Conservation (phyloP, 2,797 vertebrate species). For the Microcaecilia unicolor region DNA sequence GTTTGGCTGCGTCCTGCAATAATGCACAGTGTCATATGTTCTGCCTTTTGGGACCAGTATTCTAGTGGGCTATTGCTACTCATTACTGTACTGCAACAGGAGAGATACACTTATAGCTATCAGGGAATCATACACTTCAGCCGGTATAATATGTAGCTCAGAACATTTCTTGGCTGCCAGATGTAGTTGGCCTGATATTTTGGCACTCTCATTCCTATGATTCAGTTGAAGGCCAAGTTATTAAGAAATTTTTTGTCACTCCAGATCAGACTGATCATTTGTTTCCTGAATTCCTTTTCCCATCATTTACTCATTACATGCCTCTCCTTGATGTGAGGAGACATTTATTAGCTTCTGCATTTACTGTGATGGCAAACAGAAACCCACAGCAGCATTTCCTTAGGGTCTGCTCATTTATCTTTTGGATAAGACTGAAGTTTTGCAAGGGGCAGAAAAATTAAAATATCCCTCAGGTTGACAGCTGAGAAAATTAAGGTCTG, state of each 20-base stretch:
- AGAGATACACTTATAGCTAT: too few species aligned
- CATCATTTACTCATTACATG: conserved; percentile 62
- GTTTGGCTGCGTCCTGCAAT: too few species aligned
- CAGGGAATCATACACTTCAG: too few species aligned
- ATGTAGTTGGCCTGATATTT: background rate
- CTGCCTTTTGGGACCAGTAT: too few species aligned
- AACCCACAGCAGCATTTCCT: conserved; percentile 44
- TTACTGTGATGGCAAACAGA: conserved; percentile 46
- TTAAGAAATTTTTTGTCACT: conserved; percentile 53
- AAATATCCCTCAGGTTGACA: conserved; percentile 60
- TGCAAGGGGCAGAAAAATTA: conserved; percentile 51
- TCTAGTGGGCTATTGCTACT: too few species aligned
- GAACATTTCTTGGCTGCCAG: conserved; percentile 13
- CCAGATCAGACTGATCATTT: conserved; percentile 45
- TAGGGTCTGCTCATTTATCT: conserved; percentile 51
- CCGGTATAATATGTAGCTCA: too few species aligned
- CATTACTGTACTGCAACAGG: too few species aligned
- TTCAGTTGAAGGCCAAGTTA: conserved; percentile 32
- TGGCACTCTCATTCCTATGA: conserved; percentile 6
- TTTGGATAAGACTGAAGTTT: conserved; percentile 31
- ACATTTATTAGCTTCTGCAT: conserved; percentile 55
- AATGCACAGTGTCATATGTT: too few species aligned
- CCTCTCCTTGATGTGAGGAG: conserved; percentile 47
- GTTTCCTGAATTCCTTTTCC: conserved; percentile 47
- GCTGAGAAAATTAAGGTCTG: conserved; percentile 37